Percentiles rank a stretch among this genome's conserved stretches.
phyloP scores from a whole-genome alignment of 1,140 invertebrate genomes.

The Bursaphelenchus mucronatus region DNA sequence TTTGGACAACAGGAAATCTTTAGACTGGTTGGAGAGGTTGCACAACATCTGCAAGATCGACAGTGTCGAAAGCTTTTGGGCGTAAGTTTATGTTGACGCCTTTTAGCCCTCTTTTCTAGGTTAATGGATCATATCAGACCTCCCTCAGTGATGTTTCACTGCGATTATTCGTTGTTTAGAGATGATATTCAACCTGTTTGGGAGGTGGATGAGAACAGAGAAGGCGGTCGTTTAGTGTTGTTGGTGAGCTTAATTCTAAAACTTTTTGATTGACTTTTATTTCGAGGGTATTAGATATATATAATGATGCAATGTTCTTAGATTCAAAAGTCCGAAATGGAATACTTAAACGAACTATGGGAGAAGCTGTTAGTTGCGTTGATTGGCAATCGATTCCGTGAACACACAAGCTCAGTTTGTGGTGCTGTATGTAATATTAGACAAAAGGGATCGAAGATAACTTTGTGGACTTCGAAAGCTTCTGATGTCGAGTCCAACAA shows the following conservation, averaged over 20 bases:
- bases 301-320: conserved; percentile 14
- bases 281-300: not conserved
- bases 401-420: conserved; percentile 80
- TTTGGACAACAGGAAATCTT: conserved; percentile 81
- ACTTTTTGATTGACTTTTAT: conserved; percentile 6
- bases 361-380: conserved; percentile 85
- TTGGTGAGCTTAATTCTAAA: conserved; percentile 44
- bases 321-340: conserved; percentile 64
- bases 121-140: conserved; percentile 80
- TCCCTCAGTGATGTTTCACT: conserved; percentile 78
- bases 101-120: conserved; percentile 64
- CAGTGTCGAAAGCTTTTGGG: conserved; percentile 98
- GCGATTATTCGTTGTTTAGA: conserved; percentile 87
- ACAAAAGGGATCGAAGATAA: conserved; percentile 77
- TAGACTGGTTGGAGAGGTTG: conserved; percentile 86
- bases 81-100: conserved; percentile 66
- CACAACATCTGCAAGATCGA: conserved; percentile 85
- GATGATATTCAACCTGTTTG: conserved; percentile 91
- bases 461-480: conserved; percentile 79
- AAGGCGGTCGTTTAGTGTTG: conserved; percentile 88
- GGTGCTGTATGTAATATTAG: conserved; percentile 92
- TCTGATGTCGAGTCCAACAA: conserved; percentile 71
- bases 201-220: conserved; percentile 85
- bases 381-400: conserved; percentile 91
- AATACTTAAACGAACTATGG: conserved; percentile 86